Percentiles rank a stretch among this genome's conserved stretches.
phyloP scores from a whole-genome alignment of 2,888 invertebrate species.

The Acanthosepion esculentum region DNA sequence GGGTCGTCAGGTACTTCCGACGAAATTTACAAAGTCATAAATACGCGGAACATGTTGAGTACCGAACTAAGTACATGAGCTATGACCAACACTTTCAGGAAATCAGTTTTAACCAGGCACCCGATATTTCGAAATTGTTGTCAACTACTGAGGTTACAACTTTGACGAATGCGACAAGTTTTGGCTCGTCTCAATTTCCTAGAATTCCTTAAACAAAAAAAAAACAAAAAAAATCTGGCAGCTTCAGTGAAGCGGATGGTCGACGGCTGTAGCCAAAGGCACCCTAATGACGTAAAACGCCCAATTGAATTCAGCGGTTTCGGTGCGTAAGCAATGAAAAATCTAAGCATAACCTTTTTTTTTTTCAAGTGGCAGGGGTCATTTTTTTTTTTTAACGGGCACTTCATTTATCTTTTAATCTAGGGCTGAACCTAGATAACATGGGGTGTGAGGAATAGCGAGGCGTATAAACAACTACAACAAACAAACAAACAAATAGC shows the following conservation, averaged over 20 bases:
- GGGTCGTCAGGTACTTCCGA: too few relatives aligned
- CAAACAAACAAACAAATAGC: too few relatives aligned
- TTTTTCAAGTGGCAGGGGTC: neutral
- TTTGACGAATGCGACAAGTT: too few relatives aligned
- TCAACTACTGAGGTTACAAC: too few relatives aligned
- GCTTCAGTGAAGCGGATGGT: neutral
- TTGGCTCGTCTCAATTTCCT: too few relatives aligned
- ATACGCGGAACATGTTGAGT: too few relatives aligned
- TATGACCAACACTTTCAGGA: too few relatives aligned
- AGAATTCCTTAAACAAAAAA: too few relatives aligned
- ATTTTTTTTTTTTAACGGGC: neutral
- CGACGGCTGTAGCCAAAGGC: neutral
- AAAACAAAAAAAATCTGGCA: neutral
- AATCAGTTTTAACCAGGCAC: too few relatives aligned
- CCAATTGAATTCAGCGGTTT: neutral
- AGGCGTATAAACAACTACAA: neutral
- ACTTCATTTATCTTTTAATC: neutral
- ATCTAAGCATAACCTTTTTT: neutral
- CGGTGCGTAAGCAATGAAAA: neutral
- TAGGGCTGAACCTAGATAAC: neutral
- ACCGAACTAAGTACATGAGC: too few relatives aligned
- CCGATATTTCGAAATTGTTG: too few relatives aligned
- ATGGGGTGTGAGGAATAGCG: neutral
- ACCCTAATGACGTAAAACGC: neutral
- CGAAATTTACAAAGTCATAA: too few relatives aligned